Base-by-base conservation (phyloP, 2,797 vertebrate genomes). In the Chrosomus eos region DNA sequence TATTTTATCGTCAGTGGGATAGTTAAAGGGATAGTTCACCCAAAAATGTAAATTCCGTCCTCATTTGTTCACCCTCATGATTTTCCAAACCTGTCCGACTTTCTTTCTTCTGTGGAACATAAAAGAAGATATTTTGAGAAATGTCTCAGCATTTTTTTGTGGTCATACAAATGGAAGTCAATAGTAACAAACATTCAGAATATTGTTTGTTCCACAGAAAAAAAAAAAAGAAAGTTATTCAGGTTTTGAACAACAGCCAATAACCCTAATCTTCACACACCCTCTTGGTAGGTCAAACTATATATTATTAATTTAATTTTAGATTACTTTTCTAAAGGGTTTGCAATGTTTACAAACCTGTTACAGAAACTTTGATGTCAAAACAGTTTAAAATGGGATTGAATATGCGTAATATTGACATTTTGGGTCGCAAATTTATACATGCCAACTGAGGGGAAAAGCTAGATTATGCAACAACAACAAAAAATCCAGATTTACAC, bases 401-500 rank as follows among this genome's bases (percentile, higher is more conserved):
- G 7, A 62, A 13, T 14, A 16, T 3, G 5, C 7, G 13, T 7
- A 3, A 16, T 62, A 6, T 3, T 62, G 13, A 62, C 6, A 28
- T 18, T 16, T 28, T 31, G 26, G 1, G 14, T 7, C 1, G 5
- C 13, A 28, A 62, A 28, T 28, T 0, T 7, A 62, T 28, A 7
- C 1, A 70, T 38, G 21, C 10, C 43, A 67, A 23, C 31, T 7
- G 53, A 64, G n/a, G n/a, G 53, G 1, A 40, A 48, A 33, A 21
- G 19, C 9, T 71, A 76, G 45, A 76, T 67, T 83, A 28, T 1
- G 58, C 43, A 83, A 83, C 5, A 14, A 55, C 8, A 18, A 38
- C 18, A 76, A 53, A 23, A 51, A 82, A 19, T 53, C 60, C 60
- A 38, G 23, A 40, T 53, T 82, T 75, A 82, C 81, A 45, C 7